A percentile compares a stretch with the other conserved stretches of the same genome.
Evolutionary conservation across 2,888 invertebrate genomes (phyloP).

Genomic region (Geophilus truncorum): DNA sequence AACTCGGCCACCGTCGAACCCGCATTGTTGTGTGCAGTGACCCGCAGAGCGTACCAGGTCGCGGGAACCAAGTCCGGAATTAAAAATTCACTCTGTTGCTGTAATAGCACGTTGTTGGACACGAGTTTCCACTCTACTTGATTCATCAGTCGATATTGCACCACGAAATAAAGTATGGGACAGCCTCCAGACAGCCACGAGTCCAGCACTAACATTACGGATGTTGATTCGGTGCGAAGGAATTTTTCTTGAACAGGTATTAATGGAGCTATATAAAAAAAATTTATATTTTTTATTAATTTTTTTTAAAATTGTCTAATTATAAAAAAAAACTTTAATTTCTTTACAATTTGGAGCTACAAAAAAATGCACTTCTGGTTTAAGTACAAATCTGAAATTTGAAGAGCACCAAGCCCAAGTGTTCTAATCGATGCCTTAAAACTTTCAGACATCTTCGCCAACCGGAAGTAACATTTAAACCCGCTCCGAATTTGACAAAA

Average conservation of each 20-base stretch:
- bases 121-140: conserved; percentile 38
- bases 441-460: too few relatives aligned
- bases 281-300: too few relatives aligned
- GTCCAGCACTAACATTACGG: conserved; percentile 80
- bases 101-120: conserved; percentile 46
- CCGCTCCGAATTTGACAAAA: too few relatives aligned
- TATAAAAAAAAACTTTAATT: too few relatives aligned
- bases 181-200: conserved; percentile 95
- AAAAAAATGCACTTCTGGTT: too few relatives aligned
- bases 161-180: conserved; percentile 90
- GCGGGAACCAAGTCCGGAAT: conserved; percentile 46
- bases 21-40: conserved; percentile 50
- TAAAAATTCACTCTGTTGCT: conserved; percentile 69
- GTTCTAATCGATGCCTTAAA: too few relatives aligned
- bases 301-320: too few relatives aligned
- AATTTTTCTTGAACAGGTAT: conserved; percentile 69
- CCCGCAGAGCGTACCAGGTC: conserved; percentile 49
- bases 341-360: too few relatives aligned
- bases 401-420: too few relatives aligned
- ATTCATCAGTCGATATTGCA: conserved; percentile 74
- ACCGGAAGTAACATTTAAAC: too few relatives aligned
- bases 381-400: too few relatives aligned
- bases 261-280: conserved; percentile 56
- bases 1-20: conserved; percentile 49
- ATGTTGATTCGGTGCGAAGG: conserved; percentile 71